A percentile compares a stretch with the other conserved stretches of the same genome.
These are phyloP conservation scores for Drosophila baimaii DNA, from an alignment of 1,140 invertebrate species.

Conservation along the genomic window DNA sequence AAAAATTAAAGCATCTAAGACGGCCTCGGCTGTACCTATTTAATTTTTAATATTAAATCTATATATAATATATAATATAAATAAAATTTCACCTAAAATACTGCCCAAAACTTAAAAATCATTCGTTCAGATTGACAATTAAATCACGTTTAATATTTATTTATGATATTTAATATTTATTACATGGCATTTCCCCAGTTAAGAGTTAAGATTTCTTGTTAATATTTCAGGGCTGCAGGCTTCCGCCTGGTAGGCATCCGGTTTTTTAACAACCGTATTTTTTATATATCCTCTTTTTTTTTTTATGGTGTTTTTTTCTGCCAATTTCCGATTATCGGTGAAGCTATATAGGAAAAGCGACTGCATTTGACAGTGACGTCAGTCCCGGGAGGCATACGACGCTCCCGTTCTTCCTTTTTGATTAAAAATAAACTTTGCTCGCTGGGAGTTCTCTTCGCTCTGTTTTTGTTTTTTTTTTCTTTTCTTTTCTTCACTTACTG, in stretches of 20 bases:
- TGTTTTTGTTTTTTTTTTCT: too few species aligned
- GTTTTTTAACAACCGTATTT: background rate
- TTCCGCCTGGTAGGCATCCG: constrained; percentile 25
- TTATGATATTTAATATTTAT: background rate
- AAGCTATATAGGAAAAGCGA: background rate
- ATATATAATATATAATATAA: too few species aligned
- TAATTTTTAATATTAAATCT: too few species aligned
- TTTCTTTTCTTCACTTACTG: constrained; percentile 13
- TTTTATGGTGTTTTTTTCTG: constrained; percentile 10
- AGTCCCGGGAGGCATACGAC: constrained; percentile 1
- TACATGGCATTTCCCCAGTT: background rate
- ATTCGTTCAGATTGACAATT: background rate
- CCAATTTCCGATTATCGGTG: constrained; percentile 13
- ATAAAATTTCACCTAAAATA: background rate
- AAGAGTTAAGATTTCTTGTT: constrained; percentile 9
- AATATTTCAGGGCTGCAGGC: constrained; percentile 34
- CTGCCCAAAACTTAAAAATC: background rate
- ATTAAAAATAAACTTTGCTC: constrained; percentile 47
- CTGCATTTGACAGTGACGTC: constrained; percentile 41
- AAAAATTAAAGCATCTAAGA: too few species aligned
- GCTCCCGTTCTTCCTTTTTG: constrained; percentile 3
- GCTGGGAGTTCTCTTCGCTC: background rate
- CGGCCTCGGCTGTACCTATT: too few species aligned
- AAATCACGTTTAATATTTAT: background rate
- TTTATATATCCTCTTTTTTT: background rate